Conservation (phyloP, 2,888 invertebrate genomes). For the Laothoe populi region DNA sequence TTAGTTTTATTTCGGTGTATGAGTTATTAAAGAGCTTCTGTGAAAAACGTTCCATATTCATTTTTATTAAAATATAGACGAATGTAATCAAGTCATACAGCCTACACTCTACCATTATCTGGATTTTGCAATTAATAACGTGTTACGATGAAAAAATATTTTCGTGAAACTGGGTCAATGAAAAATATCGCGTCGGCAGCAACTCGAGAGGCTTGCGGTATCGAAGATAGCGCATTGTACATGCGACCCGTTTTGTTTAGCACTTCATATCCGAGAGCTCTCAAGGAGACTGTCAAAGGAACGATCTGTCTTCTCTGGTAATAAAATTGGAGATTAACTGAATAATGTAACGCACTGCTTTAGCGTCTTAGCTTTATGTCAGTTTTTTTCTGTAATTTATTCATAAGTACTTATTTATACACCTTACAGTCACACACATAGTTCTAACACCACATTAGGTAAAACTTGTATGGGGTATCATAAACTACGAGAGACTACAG, state of each 20-base stretch:
- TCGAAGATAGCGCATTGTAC: constrained; percentile 50
- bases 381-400: not conserved
- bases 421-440: too few species aligned
- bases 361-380: not conserved
- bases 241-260: constrained; percentile 69
- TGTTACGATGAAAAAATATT: constrained; percentile 23
- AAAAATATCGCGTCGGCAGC: constrained; percentile 62
- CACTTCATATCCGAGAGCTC: constrained; percentile 52
- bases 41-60: too few species aligned
- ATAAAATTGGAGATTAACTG: constrained; percentile 44
- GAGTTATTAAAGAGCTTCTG: too few species aligned
- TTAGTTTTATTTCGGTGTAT: too few species aligned
- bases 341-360: constrained; percentile 31
- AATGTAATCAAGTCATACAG: not conserved
- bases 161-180: constrained; percentile 61
- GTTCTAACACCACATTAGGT: too few species aligned
- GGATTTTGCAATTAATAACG: constrained; percentile 1
- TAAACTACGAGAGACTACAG: too few species aligned
- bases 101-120: constrained; percentile 3
- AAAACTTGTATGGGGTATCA: too few species aligned
- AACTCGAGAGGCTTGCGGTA: constrained; percentile 50
- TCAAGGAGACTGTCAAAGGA: constrained; percentile 54
- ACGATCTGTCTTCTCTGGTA: constrained; percentile 36
- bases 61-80: not conserved
- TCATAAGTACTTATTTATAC: not conserved